A percentile compares a stretch with the other conserved stretches of the same genome.
Conservation (phyloP, 2,113 vertebrate genomes). For the Plectropomus leopardus region DNA sequence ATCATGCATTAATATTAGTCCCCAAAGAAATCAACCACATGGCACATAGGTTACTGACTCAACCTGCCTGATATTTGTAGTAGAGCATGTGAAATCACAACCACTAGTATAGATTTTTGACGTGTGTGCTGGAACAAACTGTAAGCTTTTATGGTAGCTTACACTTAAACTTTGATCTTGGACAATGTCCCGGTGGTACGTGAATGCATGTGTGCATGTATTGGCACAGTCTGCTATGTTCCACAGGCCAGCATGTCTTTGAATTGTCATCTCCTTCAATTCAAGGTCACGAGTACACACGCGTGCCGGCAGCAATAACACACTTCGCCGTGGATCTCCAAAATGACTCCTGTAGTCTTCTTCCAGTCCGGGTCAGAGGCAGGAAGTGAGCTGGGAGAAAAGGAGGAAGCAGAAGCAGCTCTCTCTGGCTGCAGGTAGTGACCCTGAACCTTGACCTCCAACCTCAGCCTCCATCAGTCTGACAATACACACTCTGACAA, state of each 20-base stretch:
- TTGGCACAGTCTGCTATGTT: constrained; percentile 47
- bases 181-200: constrained; percentile 11
- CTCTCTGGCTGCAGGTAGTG: constrained; percentile 77
- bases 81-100: neutral
- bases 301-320: constrained; percentile 49
- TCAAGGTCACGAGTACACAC: constrained; percentile 50
- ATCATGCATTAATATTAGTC: constrained; percentile 52
- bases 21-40: constrained; percentile 60
- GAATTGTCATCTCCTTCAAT: constrained; percentile 52
- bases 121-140: neutral
- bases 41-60: constrained; percentile 54
- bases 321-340: constrained; percentile 51
- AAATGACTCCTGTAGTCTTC: constrained; percentile 63
- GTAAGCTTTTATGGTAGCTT: constrained; percentile 16
- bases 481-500: constrained; percentile 67
- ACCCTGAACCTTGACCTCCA: constrained; percentile 75
- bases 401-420: constrained; percentile 81
- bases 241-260: constrained; percentile 30
- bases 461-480: constrained; percentile 66
- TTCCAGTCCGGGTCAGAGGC: constrained; percentile 68
- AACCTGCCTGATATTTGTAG: constrained; percentile 22
- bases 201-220: neutral
- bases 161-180: constrained; percentile 6
- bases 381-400: constrained; percentile 79
- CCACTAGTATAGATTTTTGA: neutral